Evolutionary conservation across 2,888 invertebrate species (phyloP).

Genomic region (Xestia ashworthii): DNA sequence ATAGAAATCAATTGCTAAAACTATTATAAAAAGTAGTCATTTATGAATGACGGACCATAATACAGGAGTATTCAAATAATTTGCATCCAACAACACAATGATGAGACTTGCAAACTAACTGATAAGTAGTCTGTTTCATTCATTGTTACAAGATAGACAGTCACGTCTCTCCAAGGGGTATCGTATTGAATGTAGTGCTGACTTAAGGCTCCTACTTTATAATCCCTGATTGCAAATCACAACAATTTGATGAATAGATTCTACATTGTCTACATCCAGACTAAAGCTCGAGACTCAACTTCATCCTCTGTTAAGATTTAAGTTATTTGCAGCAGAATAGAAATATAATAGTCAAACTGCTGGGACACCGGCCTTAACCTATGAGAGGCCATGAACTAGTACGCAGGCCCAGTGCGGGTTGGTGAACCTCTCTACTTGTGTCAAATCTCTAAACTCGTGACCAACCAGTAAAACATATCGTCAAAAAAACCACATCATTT

Average conservation of each 20-base stretch:
- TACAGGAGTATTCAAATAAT: background rate
- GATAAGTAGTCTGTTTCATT: background rate
- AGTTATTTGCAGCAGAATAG: background rate
- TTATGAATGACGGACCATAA: background rate
- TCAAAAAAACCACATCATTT: background rate
- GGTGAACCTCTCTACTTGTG: background rate
- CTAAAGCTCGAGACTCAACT: background rate
- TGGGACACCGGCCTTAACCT: background rate
- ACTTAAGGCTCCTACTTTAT: background rate
- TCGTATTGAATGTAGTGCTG: background rate
- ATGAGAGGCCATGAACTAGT: background rate
- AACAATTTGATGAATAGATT: background rate
- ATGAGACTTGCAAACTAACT: slow-evolving; percentile 1
- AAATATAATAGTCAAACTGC: background rate
- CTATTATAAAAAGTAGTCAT: background rate
- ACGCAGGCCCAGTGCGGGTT: background rate
- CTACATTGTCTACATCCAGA: background rate
- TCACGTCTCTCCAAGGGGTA: background rate
- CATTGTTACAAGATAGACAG: background rate
- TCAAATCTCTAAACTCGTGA: background rate
- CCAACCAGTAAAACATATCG: background rate
- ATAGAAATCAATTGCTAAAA: background rate
- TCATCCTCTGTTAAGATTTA: background rate
- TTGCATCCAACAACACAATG: slow-evolving; percentile 1
- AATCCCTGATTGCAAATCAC: background rate